Evolutionary conservation across 2,113 vertebrate genomes (phyloP), one percentile per base, ranked within the genome.

Genomic region (Eulemur macaco): DNA sequence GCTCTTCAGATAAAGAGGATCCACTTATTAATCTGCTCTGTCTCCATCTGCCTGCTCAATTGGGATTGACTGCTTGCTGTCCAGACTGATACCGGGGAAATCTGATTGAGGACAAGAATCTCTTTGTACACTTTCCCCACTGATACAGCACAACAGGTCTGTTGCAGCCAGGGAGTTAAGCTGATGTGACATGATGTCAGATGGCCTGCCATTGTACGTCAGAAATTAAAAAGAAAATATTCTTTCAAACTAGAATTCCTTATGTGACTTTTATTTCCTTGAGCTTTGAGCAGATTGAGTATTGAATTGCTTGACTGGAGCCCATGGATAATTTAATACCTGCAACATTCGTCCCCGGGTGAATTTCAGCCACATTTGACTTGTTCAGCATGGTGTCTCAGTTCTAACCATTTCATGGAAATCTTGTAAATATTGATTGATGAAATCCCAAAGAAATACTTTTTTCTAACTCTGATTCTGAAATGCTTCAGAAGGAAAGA

Each of bases 61-160:
- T 98, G 98, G 98, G 96, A 98, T 98, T 98, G 98, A 98, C 97
- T 98, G 98, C 96, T 98, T 73, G 8, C 89, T 97, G 96, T 97
- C 97, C 86, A 97, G 97, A 96, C 74, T 95, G 94, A 97, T 97
- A 98, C 87, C 3, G 25, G 76, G 71, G 96, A 93, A 90, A 97
- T 97, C 88, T 98, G 77, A 97, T 95, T 98, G 94, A 98, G 94
- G 80, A 97, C 80, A 92, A 97, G 66, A 97, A 98, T 95, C 96
- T 83, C 64, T 97, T 94, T 98, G 83, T 98, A 96, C 21, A 0
- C 96, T 96, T 95, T 37, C 66, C 89, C 31, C 0, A 60, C 91
- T 94, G 34, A 85, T 95, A 86, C 0, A 11, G 17, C 97, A 97
- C 96, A 98, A 93, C 56, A 96, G 50, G 42, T 86, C 95, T 97